Evolutionary conservation across 2,888 invertebrate genomes (phyloP).

Genomic region (Drosophila lutescens): DNA sequence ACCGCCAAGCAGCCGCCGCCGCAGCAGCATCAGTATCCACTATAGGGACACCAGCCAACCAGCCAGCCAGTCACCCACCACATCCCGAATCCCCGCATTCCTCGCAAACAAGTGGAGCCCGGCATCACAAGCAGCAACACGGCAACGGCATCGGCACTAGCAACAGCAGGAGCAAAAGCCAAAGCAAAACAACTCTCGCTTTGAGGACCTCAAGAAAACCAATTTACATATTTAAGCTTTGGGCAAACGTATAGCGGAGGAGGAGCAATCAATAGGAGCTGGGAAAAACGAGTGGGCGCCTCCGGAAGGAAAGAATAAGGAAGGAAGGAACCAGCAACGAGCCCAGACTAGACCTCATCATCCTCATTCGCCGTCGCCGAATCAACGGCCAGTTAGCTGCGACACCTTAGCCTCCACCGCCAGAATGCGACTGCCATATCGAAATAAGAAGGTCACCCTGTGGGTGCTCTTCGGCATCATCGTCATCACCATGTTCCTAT

Average conservation of each 20-base stretch:
- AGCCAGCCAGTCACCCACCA: slow-evolving; percentile 7
- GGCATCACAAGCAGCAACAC: slow-evolving; percentile 15
- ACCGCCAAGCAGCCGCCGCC: slow-evolving; percentile 17
- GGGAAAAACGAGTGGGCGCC: slow-evolving; percentile 1
- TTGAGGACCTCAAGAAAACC: slow-evolving; percentile 59
- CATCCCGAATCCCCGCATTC: slow-evolving; percentile 2
- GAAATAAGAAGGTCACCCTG: slow-evolving; percentile 83
- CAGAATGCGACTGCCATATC: slow-evolving; percentile 84
- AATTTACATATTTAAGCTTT: slow-evolving; percentile 74
- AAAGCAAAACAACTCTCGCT: slow-evolving; percentile 41
- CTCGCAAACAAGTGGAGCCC: slow-evolving; percentile 13
- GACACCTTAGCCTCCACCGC: slow-evolving; percentile 2
- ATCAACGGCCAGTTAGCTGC: slow-evolving; percentile 33
- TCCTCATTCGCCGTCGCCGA: background rate
- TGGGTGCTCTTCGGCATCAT: slow-evolving; percentile 83
- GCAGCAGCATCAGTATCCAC: slow-evolving; percentile 28
- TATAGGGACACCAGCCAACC: slow-evolving; percentile 11
- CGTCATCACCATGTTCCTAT: slow-evolving; percentile 84
- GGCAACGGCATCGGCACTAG: slow-evolving; percentile 3
- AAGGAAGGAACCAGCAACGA: background rate
- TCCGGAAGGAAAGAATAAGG: background rate
- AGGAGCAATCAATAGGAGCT: slow-evolving; percentile 9
- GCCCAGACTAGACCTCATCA: background rate
- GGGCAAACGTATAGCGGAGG: slow-evolving; percentile 31
- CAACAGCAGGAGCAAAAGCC: slow-evolving; percentile 10